These are phyloP conservation scores for Myanophis thanlyinensis DNA, from an alignment of 2,113 vertebrate species.

Conservation along the genomic window DNA sequence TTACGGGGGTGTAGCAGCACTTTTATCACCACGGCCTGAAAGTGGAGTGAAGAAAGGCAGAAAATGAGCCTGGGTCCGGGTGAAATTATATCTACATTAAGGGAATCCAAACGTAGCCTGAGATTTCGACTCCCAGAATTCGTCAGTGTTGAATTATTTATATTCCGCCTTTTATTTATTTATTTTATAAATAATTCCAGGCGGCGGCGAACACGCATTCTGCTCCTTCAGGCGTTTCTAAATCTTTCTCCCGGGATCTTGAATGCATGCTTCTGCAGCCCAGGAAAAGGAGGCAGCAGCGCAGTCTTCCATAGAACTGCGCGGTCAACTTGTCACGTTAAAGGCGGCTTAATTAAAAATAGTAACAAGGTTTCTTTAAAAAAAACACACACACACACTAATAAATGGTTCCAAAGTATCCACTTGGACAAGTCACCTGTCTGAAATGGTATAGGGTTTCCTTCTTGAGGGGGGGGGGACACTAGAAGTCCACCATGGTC, in stretches of 20 bases:
- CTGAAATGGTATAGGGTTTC: too few relatives aligned
- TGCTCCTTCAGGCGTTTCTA: background rate
- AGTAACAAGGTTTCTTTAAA: background rate
- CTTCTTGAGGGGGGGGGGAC: too few relatives aligned
- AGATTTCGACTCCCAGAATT: background rate
- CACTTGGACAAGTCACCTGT: too few relatives aligned
- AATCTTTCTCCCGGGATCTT: background rate
- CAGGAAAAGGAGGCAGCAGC: background rate
- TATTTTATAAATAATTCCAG: background rate
- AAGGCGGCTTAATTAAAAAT: background rate
- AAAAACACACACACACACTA: too few relatives aligned
- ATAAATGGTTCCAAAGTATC: background rate
- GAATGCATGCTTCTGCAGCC: background rate
- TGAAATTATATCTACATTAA: background rate
- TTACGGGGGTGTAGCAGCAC: background rate
- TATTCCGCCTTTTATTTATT: background rate
- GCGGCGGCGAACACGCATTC: background rate
- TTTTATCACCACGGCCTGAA: background rate
- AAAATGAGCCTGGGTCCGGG: background rate
- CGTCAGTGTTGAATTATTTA: background rate
- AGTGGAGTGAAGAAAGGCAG: background rate
- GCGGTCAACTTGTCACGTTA: background rate
- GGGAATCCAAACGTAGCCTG: background rate
- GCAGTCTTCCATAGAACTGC: background rate
- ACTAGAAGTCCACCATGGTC: too few relatives aligned